A percentile compares a stretch with the other conserved stretches of the same genome.
phyloP scores from a whole-genome alignment of 30 jellyfish, hydroid and myxozoan genomes.

The Rhopilema esculentum region DNA sequence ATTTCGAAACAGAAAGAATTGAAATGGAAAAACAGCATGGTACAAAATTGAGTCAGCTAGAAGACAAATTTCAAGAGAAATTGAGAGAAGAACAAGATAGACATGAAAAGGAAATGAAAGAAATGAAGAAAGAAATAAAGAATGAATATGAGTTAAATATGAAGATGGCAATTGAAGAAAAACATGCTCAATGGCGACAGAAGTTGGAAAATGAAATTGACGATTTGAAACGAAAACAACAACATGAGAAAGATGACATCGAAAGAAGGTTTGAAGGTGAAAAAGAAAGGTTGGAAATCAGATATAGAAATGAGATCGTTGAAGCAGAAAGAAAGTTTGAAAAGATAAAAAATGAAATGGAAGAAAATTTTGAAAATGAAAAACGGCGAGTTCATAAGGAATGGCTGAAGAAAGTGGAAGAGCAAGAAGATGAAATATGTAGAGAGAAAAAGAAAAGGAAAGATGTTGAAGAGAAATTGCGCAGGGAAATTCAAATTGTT shows the following conservation, averaged over 20 bases:
- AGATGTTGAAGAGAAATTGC: constrained; percentile 66
- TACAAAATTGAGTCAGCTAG: constrained; percentile 37
- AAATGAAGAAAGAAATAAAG: constrained; percentile 54
- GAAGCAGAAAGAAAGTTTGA: constrained; percentile 69
- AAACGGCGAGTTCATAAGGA: constrained; percentile 64
- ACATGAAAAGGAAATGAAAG: constrained; percentile 28
- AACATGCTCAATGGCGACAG: constrained; percentile 45
- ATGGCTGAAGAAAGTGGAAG: constrained; percentile 74
- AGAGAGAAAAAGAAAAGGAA: constrained; percentile 63
- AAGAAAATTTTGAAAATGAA: constrained; percentile 79
- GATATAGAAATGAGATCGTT: constrained; percentile 58
- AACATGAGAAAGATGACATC: constrained; percentile 42
- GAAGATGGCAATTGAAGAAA: constrained; percentile 27
- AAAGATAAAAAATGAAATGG: constrained; percentile 74
- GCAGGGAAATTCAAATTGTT: constrained; percentile 58
- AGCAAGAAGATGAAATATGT: constrained; percentile 47
- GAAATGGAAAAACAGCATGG: constrained; percentile 53
- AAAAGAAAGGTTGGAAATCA: constrained; percentile 58
- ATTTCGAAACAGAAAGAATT: constrained; percentile 77
- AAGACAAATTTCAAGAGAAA: constrained; percentile 39
- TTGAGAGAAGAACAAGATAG: constrained; percentile 20
- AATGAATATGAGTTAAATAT: constrained; percentile 46
- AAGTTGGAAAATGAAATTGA: constrained; percentile 44
- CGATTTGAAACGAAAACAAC: constrained; percentile 42
- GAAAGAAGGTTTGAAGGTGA: constrained; percentile 49